Evolutionary conservation across 1,140 invertebrate genomes (phyloP).

Genomic region (Hycleus phaleratus): DNA sequence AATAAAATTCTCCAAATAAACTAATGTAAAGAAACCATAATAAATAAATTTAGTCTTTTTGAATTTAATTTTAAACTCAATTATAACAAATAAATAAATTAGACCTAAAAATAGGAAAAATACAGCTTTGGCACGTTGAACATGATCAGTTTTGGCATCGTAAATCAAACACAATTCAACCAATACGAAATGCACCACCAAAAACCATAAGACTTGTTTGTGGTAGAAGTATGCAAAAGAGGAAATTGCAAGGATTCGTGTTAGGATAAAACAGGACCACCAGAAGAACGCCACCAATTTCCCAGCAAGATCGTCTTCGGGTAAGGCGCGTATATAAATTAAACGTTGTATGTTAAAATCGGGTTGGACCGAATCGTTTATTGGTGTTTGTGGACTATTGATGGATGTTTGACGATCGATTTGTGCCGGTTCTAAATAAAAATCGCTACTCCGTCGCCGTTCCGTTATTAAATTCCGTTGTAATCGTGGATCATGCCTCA

Average conservation of each 20-base stretch:
- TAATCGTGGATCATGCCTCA: neutral
- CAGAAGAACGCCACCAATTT: constrained; percentile 57
- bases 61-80: constrained; percentile 69
- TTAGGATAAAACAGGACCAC: constrained; percentile 63
- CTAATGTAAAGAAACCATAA: constrained; percentile 53
- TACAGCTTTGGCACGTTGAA: constrained; percentile 33
- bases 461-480: constrained; percentile 1
- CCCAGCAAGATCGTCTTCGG: constrained; percentile 57
- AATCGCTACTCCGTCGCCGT: constrained; percentile 30
- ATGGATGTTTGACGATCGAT: neutral
- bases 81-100: constrained; percentile 62
- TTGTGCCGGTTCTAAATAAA: constrained; percentile 26
- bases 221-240: constrained; percentile 63
- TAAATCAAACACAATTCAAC: constrained; percentile 30
- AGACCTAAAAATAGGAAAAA: constrained; percentile 60
- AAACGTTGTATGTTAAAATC: constrained; percentile 25
- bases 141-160: constrained; percentile 33
- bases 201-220: constrained; percentile 34
- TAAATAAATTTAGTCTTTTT: constrained; percentile 59
- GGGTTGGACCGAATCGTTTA: constrained; percentile 6
- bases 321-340: constrained; percentile 26
- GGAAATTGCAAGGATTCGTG: constrained; percentile 58
- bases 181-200: constrained; percentile 28
- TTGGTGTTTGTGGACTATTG: neutral
- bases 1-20: constrained; percentile 54